phyloP scores from a whole-genome alignment of 2,797 vertebrate species.

The Eurystomus glaucurus region DNA sequence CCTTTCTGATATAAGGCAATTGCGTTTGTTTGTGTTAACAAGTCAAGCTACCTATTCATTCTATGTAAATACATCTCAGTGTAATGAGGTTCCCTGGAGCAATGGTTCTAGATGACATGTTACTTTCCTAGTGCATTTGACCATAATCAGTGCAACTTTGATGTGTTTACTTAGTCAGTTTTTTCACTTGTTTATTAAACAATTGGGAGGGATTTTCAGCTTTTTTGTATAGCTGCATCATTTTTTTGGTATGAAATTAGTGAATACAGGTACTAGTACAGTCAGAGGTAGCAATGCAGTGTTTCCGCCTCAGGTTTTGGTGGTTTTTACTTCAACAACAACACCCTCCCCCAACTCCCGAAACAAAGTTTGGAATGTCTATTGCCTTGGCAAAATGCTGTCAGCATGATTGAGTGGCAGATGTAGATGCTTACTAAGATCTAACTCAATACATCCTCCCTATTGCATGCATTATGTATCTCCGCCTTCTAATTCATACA shows the following conservation, averaged over 20 bases:
- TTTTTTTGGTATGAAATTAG: neutral
- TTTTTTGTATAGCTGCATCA: neutral
- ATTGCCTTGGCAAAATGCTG: neutral
- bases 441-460: neutral
- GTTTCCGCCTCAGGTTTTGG: neutral
- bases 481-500: neutral
- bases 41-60: neutral
- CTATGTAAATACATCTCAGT: neutral
- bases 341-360: neutral
- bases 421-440: conserved; percentile 56
- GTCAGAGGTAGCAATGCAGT: neutral
- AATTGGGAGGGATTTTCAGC: neutral
- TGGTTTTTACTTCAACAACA: neutral
- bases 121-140: rapidly evolving
- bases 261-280: neutral
- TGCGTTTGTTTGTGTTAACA: neutral
- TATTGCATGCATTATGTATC: conserved; percentile 62
- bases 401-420: conserved; percentile 29
- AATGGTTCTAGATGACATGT: neutral
- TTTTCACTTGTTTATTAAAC: neutral
- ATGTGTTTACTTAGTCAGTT: neutral
- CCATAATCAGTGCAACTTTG: neutral
- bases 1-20: neutral
- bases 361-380: neutral
- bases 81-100: neutral